These are phyloP conservation scores for Sebastes diploproa DNA, from an alignment of 2,797 vertebrate species.

Conservation along the genomic window DNA sequence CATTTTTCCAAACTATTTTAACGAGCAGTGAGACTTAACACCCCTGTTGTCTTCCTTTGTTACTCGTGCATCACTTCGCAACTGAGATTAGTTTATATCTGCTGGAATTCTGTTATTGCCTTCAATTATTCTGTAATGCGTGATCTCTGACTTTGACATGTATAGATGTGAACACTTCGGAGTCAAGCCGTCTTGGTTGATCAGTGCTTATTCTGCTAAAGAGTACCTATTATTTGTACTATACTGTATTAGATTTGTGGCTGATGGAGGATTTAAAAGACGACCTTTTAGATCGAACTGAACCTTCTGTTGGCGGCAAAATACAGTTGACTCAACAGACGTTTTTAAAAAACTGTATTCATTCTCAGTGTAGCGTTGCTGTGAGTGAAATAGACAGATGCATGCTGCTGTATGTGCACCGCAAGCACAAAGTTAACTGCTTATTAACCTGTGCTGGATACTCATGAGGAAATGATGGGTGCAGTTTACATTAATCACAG, in stretches of 20 bases:
- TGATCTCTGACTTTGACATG: conserved; percentile 12
- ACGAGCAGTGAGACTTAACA: conserved; percentile 8
- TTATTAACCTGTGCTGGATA: not conserved
- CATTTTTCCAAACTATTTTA: conserved; percentile 5
- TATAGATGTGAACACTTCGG: not conserved
- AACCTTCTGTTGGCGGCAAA: not conserved
- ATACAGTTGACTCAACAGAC: not conserved
- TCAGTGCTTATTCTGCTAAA: not conserved
- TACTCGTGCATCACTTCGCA: not conserved
- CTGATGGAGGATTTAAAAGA: not conserved
- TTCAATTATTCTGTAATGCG: not conserved
- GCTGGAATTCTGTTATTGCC: conserved; percentile 5
- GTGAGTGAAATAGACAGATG: not conserved
- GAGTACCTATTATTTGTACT: not conserved
- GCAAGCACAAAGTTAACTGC: not conserved
- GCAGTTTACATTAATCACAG: not conserved
- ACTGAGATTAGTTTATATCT: conserved; percentile 10
- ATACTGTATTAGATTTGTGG: not conserved
- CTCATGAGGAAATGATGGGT: conserved; percentile 2
- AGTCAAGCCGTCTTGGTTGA: not conserved
- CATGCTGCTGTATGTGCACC: not conserved
- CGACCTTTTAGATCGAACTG: not conserved
- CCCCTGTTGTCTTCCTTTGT: not conserved
- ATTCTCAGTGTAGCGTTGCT: not conserved
- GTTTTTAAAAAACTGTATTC: not conserved